These are phyloP conservation scores for Margaritifera margaritifera DNA, from an alignment of 2,888 invertebrate species.

Conservation along the genomic window DNA sequence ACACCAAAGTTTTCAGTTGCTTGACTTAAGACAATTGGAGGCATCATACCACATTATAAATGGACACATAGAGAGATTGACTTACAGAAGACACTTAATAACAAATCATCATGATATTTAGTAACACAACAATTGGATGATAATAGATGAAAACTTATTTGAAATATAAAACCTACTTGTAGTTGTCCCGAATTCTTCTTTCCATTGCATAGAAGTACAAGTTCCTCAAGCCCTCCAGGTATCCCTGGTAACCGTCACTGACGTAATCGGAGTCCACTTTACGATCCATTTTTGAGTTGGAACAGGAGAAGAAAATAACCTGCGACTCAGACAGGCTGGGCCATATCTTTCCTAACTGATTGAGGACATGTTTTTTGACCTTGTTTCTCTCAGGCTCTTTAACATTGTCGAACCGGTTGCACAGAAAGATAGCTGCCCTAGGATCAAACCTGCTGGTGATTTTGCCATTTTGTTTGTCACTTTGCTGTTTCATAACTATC, in stretches of 20 bases:
- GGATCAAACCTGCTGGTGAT: conserved; percentile 47
- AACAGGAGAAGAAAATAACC: conserved; percentile 52
- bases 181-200: conserved; percentile 48
- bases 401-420: conserved; percentile 66
- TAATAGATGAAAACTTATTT: neutral
- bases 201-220: conserved; percentile 43
- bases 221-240: conserved; percentile 55
- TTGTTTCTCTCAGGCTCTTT: conserved; percentile 32
- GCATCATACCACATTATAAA: too few species aligned
- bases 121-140: too few species aligned
- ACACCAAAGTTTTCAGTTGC: too few species aligned
- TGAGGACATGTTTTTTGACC: conserved; percentile 46
- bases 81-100: neutral
- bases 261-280: conserved; percentile 47
- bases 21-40: too few species aligned
- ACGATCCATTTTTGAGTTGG: conserved; percentile 35
- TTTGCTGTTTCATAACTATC: too few species aligned
- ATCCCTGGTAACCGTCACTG: conserved; percentile 43
- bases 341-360: too few species aligned
- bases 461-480: conserved; percentile 27
- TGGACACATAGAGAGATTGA: too few species aligned
- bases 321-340: too few species aligned
- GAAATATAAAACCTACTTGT: conserved; percentile 39
- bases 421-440: conserved; percentile 62
- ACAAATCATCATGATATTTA: too few species aligned